Percentiles rank a stretch among this genome's conserved stretches.
Conservation (phyloP, 2,113 vertebrate species). For the Caracal caracal region DNA sequence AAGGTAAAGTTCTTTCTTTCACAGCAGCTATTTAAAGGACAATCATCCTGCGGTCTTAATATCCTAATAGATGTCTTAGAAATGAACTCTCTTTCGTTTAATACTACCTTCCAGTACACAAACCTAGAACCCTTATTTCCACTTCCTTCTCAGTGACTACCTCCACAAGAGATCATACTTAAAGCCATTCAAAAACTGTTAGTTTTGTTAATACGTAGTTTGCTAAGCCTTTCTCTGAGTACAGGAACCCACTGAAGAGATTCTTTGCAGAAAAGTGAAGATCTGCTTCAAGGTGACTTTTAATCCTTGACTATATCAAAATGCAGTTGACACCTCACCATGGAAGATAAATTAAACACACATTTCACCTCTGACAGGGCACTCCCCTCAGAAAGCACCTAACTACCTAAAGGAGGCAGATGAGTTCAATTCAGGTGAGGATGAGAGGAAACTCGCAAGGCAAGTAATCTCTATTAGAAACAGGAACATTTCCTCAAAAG, state of each 20-base stretch:
- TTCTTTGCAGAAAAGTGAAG: not conserved
- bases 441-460: not conserved
- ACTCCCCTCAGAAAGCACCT: not conserved
- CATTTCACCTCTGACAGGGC: not conserved
- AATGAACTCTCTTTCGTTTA: not conserved
- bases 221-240: not conserved
- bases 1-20: not conserved
- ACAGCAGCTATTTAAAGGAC: not conserved
- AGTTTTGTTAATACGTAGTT: not conserved
- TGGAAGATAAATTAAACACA: constrained; percentile 6
- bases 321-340: not conserved
- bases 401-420: not conserved
- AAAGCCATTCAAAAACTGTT: not conserved
- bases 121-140: not conserved
- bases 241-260: not conserved
- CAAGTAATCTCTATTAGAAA: not conserved
- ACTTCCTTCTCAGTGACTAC: not conserved
- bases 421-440: not conserved
- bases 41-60: not conserved
- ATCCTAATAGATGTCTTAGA: not conserved
- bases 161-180: not conserved
- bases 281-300: constrained; percentile 19
- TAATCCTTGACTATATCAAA: not conserved
- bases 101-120: not conserved
- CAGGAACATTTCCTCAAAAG: not conserved